Evolutionary conservation across 2,113 vertebrate genomes (phyloP).

Genomic region (Bos indicus): DNA sequence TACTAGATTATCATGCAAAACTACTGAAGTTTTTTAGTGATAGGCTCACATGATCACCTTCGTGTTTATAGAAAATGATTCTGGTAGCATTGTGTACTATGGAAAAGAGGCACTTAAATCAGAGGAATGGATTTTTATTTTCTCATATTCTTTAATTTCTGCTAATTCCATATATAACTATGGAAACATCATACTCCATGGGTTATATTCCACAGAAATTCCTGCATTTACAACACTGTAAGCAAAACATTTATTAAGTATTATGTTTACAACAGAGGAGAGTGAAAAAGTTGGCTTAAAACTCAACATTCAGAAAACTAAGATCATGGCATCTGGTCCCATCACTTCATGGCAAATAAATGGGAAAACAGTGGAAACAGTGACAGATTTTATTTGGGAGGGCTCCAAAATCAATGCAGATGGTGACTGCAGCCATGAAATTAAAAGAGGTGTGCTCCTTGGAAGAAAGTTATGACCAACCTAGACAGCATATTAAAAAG

Average conservation of each 20-base stretch:
- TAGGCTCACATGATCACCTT: neutral
- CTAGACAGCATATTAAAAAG: neutral
- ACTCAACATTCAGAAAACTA: neutral
- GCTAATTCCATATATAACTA: neutral
- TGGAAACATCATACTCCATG: neutral
- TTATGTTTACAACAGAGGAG: neutral
- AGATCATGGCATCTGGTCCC: neutral
- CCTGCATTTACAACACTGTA: neutral
- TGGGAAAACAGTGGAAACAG: neutral
- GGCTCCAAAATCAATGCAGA: neutral
- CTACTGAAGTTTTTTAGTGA: neutral
- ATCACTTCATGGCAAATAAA: neutral
- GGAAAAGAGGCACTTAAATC: neutral
- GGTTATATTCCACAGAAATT: neutral
- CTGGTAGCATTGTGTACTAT: neutral
- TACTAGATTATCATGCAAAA: neutral
- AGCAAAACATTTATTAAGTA: neutral
- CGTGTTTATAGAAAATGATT: neutral
- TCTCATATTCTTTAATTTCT: neutral
- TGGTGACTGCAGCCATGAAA: neutral
- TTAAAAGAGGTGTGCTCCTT: neutral
- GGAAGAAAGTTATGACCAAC: neutral
- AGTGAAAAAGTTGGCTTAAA: neutral
- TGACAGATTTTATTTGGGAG: neutral
- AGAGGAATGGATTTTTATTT: neutral